Evolutionary conservation across 2,113 vertebrate species (phyloP).

Genomic region (Regulus satrapa): DNA sequence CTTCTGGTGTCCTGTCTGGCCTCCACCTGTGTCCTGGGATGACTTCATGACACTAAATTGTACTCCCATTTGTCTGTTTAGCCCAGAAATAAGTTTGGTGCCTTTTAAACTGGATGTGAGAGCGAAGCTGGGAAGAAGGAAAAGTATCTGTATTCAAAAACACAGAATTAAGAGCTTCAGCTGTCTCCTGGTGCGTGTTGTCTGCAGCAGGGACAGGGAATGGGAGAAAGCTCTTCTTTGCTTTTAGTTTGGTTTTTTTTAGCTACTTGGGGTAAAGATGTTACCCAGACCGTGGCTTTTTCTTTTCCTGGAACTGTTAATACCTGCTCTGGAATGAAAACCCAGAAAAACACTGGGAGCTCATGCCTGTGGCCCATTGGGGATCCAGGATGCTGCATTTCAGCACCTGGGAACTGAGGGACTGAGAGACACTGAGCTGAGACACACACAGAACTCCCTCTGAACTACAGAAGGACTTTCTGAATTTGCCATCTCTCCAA

Average conservation of each 20-base stretch:
- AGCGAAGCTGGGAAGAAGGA: background rate
- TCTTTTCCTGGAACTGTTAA: background rate
- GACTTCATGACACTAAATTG: background rate
- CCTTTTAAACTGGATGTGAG: background rate
- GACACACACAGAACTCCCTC: background rate
- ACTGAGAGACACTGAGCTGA: background rate
- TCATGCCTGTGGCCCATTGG: background rate
- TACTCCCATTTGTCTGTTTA: background rate
- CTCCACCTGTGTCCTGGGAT: background rate
- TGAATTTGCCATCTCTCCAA: background rate
- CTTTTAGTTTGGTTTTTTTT: background rate
- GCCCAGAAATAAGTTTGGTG: background rate
- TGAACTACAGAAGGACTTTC: background rate
- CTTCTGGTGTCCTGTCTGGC: background rate
- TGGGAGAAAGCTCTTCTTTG: background rate
- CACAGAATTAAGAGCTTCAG: too few relatives aligned
- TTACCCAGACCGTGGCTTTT: background rate
- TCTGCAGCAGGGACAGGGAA: background rate
- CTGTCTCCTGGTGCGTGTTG: accelerated
- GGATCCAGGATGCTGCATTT: background rate
- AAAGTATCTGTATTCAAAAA: background rate
- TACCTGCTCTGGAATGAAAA: background rate
- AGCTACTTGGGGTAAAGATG: background rate
- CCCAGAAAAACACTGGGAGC: background rate
- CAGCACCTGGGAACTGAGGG: too few relatives aligned